These are phyloP conservation scores for Oryctes rhinoceros DNA, from an alignment of 1,140 invertebrate species.

Conservation along the genomic window DNA sequence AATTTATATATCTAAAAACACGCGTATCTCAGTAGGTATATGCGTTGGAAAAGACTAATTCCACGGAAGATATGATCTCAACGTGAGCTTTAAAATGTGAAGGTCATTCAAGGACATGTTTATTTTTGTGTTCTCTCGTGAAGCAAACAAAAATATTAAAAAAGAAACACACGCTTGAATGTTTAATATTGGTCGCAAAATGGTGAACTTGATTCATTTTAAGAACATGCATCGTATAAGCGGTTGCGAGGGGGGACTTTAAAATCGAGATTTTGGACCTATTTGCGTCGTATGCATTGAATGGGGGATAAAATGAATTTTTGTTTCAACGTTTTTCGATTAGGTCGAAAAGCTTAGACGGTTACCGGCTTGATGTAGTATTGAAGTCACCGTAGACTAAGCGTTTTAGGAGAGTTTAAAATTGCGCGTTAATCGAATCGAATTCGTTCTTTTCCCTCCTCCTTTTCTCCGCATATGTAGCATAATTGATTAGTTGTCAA, in stretches of 20 bases:
- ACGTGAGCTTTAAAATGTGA: conserved; percentile 28
- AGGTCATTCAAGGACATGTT: conserved; percentile 6
- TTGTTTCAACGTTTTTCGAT: neutral
- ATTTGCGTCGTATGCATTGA: no score
- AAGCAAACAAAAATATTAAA: conserved; percentile 21
- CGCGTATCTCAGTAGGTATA: neutral
- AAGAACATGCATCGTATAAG: no score
- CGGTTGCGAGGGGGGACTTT: no score
- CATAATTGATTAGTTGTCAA: neutral
- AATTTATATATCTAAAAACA: neutral
- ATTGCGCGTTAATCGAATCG: neutral
- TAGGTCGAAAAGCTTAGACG: neutral
- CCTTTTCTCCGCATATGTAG: neutral
- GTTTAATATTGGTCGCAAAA: neutral
- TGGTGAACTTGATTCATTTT: no score
- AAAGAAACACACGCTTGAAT: neutral
- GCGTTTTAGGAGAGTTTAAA: neutral
- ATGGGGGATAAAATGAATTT: no score
- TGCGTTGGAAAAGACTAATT: neutral
- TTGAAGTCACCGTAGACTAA: conserved; percentile 10
- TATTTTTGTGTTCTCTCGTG: neutral
- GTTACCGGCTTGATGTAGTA: neutral
- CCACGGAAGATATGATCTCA: neutral
- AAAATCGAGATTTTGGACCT: no score
- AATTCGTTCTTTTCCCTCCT: no score